Evolutionary conservation across 2,113 vertebrate genomes (phyloP).

Genomic region (Halichoeres trimaculatus): DNA sequence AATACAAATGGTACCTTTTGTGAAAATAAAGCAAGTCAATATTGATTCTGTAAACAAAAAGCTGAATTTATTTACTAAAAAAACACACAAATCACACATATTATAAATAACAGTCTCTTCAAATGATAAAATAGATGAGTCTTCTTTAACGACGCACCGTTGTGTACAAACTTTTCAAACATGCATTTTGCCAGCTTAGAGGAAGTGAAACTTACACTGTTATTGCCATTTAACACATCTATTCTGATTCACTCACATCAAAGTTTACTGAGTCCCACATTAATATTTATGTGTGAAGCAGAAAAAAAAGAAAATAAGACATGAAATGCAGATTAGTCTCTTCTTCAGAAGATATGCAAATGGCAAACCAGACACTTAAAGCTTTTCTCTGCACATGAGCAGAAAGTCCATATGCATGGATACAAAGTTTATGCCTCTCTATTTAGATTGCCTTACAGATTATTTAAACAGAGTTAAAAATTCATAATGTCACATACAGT

Average conservation of each 20-base stretch:
- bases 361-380: constrained; percentile 51
- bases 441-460: constrained; percentile 26
- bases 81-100: constrained; percentile 48
- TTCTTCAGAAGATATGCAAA: constrained; percentile 71
- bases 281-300: constrained; percentile 74
- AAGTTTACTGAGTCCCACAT: constrained; percentile 65
- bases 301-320: constrained; percentile 66
- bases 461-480: constrained; percentile 53
- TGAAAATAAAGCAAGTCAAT: constrained; percentile 35
- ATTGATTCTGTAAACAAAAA: constrained; percentile 59
- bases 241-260: constrained; percentile 68
- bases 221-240: constrained; percentile 52
- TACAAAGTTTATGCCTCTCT: constrained; percentile 13
- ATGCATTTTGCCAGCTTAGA: constrained; percentile 34
- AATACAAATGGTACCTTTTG: constrained; percentile 9
- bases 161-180: constrained; percentile 32
- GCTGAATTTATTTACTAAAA: constrained; percentile 71
- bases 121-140: constrained; percentile 51
- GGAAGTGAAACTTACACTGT: constrained; percentile 14
- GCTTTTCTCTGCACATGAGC: constrained; percentile 48
- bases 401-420: constrained; percentile 29
- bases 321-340: constrained; percentile 73
- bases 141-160: constrained; percentile 46
- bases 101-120: constrained; percentile 46
- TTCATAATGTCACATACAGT: constrained; percentile 41